Evolutionary conservation across 2,797 vertebrate genomes (phyloP).

Genomic region (Enoplosus armatus): DNA sequence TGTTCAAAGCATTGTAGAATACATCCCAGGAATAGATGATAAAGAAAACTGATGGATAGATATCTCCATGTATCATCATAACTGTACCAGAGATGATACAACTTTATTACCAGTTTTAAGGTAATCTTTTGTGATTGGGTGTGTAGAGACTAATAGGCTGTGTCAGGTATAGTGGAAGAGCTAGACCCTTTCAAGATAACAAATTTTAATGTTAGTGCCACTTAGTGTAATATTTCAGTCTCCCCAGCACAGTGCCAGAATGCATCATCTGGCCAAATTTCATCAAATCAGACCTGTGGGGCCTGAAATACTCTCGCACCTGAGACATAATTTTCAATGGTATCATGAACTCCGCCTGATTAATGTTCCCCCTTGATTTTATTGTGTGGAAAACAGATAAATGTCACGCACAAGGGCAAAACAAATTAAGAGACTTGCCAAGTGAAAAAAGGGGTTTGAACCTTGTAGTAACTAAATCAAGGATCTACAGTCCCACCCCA

Average conservation of each 20-base stretch:
- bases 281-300: constrained; percentile 37
- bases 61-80: not conserved
- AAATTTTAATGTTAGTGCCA: constrained; percentile 24
- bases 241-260: constrained; percentile 11
- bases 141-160: not conserved
- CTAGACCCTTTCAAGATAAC: not conserved
- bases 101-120: not conserved
- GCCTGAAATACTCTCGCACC: constrained; percentile 29
- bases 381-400: constrained; percentile 21
- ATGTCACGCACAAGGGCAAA: constrained; percentile 4
- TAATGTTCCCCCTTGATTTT: constrained; percentile 26
- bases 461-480: constrained; percentile 10
- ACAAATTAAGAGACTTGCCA: constrained; percentile 12
- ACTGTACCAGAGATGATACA: not conserved
- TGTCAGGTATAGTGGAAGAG: not conserved
- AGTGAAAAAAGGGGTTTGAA: not conserved
- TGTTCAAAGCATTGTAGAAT: not conserved
- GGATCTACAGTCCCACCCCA: not conserved
- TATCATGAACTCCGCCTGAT: constrained; percentile 23
- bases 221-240: constrained; percentile 36
- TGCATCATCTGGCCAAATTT: constrained; percentile 54
- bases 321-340: constrained; percentile 36
- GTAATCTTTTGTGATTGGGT: constrained; percentile 12
- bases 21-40: not conserved
- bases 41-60: not conserved